Percentiles rank a stretch among this genome's conserved stretches.
Evolutionary conservation across 2,113 vertebrate species (phyloP).

Genomic region (Galemys pyrenaicus): DNA sequence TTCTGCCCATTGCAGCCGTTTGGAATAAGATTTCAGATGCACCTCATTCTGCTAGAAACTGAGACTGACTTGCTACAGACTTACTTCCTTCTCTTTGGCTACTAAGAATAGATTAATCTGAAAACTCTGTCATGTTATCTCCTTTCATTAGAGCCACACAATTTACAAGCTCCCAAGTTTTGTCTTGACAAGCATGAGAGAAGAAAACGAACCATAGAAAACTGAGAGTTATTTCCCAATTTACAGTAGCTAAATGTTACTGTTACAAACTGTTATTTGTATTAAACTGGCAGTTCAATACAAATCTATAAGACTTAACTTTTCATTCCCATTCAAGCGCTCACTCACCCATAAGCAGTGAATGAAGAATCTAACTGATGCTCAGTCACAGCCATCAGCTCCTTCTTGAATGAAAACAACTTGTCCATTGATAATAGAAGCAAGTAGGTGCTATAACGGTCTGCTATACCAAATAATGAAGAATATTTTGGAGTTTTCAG

Average conservation of each 20-base stretch:
- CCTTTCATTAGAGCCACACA: neutral
- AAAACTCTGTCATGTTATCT: neutral
- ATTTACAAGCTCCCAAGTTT: neutral
- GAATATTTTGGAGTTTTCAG: neutral
- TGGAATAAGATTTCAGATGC: neutral
- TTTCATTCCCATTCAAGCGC: neutral
- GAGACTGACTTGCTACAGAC: neutral
- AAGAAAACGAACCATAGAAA: constrained; percentile 14
- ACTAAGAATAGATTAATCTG: constrained; percentile 1
- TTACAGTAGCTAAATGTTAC: neutral
- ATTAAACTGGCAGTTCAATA: neutral
- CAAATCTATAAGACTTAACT: neutral
- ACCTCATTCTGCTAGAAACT: neutral
- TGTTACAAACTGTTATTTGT: no score
- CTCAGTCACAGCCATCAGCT: neutral
- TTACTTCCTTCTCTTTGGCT: neutral
- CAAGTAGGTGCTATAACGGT: neutral
- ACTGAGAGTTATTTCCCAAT: neutral
- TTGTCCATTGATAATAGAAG: neutral
- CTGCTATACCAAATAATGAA: neutral
- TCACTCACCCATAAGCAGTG: neutral
- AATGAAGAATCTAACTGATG: neutral
- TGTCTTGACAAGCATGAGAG: neutral
- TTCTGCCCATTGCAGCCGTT: neutral
- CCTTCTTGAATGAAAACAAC: neutral